Base-by-base conservation (phyloP, 2,113 vertebrate genomes). In the Ranitomeya imitator region DNA sequence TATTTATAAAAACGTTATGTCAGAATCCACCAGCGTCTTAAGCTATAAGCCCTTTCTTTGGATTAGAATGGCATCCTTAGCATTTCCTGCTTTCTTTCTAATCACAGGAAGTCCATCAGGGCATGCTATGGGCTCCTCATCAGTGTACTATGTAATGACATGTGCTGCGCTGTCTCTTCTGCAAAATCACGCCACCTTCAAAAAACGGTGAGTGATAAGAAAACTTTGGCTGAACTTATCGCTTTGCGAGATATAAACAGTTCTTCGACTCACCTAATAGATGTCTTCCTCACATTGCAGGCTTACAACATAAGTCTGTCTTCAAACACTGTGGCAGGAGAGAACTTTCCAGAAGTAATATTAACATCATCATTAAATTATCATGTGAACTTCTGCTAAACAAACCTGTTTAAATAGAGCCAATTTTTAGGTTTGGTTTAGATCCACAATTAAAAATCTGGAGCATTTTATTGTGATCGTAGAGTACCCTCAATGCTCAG, bases 91-190 rank as follows among this genome's bases (percentile, higher is more conserved):
- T 78, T 65, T 26, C 57, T 81, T 31, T 60, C n/a, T 19, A 67
- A 61, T 0, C 26, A 18, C 81, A 99, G 98, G 98, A 67, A 99
- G 98, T 90, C 98, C 98, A 3, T 99, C 98, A 0, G 98, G 98
- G 18, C 98, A 99, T 0, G 97, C 98, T 6, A 99, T 99, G 98
- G 98, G 98, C 0, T 94, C 98, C 13, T 97, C 98, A 0, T 95
- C 97, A 0, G 96, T 99, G 19, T 99, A 99, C 92, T 99, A 99
- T 0, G 93, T 97, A 83, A 96, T 99, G 93, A 96, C 98, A 79
- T 97, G 96, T 0, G 97, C 98, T 16, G 93, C 97, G 65, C 96
- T 99, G 8, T 90, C 96, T 21, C 79, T 97, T 59, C 90, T 78
- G 87, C 94, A 96, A 91, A 95, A 94, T 84, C 94, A 92, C 86